These are phyloP conservation scores for Aphelenchoides fujianensis DNA, from an alignment of 1,140 invertebrate species.

Conservation along the genomic window DNA sequence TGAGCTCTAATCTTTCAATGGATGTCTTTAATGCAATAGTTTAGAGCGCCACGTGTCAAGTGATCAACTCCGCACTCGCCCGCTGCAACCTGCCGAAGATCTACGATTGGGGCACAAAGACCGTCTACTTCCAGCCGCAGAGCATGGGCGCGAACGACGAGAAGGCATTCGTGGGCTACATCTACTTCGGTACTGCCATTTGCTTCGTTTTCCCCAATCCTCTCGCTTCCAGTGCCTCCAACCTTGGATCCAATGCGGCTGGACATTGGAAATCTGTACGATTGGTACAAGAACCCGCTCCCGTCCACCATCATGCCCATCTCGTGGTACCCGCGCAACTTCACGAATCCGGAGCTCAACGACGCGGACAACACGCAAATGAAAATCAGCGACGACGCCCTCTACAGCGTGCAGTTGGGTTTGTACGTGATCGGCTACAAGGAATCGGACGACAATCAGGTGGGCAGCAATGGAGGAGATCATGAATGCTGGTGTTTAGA, in stretches of 20 bases:
- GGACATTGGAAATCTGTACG: conserved; percentile 63
- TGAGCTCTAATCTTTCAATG: conserved; percentile 11
- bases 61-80: conserved; percentile 58
- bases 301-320: conserved; percentile 51
- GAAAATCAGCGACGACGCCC: conserved; percentile 52
- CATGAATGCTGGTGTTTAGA: conserved; percentile 35
- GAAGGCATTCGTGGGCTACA: conserved; percentile 62
- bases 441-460: conserved; percentile 57
- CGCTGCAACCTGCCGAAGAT: conserved; percentile 60
- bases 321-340: conserved; percentile 59
- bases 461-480: conserved; percentile 16
- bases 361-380: conserved; percentile 43
- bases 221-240: conserved; percentile 52
- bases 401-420: conserved; percentile 58
- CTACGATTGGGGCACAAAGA: conserved; percentile 62
- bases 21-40: conserved; percentile 10
- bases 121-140: conserved; percentile 62
- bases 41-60: conserved; percentile 56
- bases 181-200: conserved; percentile 55
- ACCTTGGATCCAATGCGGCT: conserved; percentile 62
- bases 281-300: conserved; percentile 62
- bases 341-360: conserved; percentile 60
- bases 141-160: conserved; percentile 62
- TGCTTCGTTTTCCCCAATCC: conserved; percentile 10
- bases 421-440: conserved; percentile 62